Evolutionary conservation across 1,140 invertebrate species (phyloP), one percentile per base, ranked within the genome.

Genomic region (Helicoverpa armigera): DNA sequence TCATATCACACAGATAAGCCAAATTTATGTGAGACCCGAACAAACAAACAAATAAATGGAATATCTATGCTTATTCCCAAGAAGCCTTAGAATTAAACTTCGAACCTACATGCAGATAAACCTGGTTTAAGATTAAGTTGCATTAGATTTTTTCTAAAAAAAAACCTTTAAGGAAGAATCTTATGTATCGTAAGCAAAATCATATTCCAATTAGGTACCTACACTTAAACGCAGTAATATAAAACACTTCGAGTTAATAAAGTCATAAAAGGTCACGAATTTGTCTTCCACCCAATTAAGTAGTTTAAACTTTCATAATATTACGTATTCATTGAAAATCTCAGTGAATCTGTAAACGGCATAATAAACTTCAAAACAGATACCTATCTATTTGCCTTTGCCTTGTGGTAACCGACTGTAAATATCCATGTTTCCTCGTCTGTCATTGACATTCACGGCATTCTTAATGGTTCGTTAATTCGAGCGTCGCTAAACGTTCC

Each of bases 391-490:
- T 86, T 85, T 82, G 79, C 56, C 70, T 86, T 85, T 81, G 75
- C 56, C 76, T 78, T 80, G 79, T 56, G 77, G 83, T 80, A 80
- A 82, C 78, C 61, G 83, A 76, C 58, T 84, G 83, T 88, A 89
- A 89, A 91, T 86, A 88, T 86, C 83, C 79, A 81, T 80, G 74
- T 70, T 77, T 73, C 75, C 75, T 82, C 80, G 81, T 73, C 84
- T 88, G 82, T 84, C 85, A 86, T 83, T 89, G 89, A 85, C 86
- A 89, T 89, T 90, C 83, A 89, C 83, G 85, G 82, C 82, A 74
- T 82, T 83, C 73, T 85, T 87, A 87, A 88, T 85, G 84, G 84
- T 87, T 88, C 87, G 85, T 87, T 89, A 89, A 87, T 88, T 89
- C 75, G 63, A 84, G 81, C 78, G 84, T 83, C 82, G 80, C 77